Conservation (phyloP, 2,113 vertebrate genomes). For the Cavia aperea region DNA sequence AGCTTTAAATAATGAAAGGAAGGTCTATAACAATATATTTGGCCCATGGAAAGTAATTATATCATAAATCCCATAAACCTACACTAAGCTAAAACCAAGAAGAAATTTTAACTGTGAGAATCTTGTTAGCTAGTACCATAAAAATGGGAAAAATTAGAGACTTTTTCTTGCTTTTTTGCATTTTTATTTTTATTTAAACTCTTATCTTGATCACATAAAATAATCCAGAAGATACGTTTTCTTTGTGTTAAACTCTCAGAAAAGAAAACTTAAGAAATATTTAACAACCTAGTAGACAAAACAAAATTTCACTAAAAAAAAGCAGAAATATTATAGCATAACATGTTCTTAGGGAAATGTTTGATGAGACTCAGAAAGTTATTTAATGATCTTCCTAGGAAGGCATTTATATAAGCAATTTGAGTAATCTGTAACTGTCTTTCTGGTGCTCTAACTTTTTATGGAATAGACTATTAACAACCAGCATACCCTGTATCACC, state of each 20-base stretch:
- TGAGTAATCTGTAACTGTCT: not conserved
- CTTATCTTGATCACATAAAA: not conserved
- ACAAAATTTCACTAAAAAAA: not conserved
- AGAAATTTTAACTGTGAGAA: conserved; percentile 47
- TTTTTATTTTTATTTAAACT: not conserved
- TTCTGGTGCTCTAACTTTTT: not conserved
- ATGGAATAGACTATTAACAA: not conserved
- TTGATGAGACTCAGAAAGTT: not conserved
- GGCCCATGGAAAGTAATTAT: conserved; percentile 53
- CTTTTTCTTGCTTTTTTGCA: no score
- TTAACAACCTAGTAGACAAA: not conserved
- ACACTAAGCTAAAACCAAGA: conserved; percentile 37
- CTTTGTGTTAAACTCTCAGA: conserved; percentile 25
- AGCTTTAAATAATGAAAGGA: conserved; percentile 58
- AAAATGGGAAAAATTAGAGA: not conserved
- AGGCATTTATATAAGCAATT: not conserved
- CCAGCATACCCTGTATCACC: not conserved
- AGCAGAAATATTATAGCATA: not conserved
- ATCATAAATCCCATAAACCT: conserved; percentile 52
- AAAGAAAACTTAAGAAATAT: not conserved
- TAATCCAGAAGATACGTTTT: not conserved
- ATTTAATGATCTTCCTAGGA: conserved; percentile 1
- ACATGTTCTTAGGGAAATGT: not conserved
- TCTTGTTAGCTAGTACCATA: conserved; percentile 1
- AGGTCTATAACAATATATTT: conserved; percentile 50